Conservation (phyloP, 2,113 vertebrate genomes). For the Syngnathus scovelli region DNA sequence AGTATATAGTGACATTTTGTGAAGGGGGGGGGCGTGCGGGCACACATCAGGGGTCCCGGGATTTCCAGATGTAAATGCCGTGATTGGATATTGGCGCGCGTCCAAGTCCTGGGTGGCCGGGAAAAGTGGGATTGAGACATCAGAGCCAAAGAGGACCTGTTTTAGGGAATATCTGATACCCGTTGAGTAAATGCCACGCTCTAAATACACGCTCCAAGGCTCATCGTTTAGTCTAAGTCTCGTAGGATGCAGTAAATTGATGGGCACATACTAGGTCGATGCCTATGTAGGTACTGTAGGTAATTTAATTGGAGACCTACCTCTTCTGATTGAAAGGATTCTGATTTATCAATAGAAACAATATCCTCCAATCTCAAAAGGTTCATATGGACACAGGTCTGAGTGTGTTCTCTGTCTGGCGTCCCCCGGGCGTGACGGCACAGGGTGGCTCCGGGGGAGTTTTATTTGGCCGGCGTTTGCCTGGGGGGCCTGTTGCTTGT, state of each 20-base stretch:
- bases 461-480: constrained; percentile 60
- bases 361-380: constrained; percentile 13
- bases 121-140: not conserved
- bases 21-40: not conserved
- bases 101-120: not conserved
- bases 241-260: not conserved
- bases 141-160: not conserved
- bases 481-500: constrained; percentile 61
- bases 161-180: not conserved
- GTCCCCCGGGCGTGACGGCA: constrained; percentile 8
- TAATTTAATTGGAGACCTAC: not conserved
- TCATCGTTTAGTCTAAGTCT: not conserved
- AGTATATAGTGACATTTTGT: not conserved
- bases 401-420: constrained; percentile 30
- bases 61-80: not conserved
- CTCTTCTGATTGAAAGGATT: constrained; percentile 1
- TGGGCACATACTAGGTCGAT: too few species aligned
- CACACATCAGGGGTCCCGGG: not conserved
- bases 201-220: not conserved
- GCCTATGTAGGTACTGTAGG: not conserved
- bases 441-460: too few species aligned
- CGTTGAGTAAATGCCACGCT: not conserved
- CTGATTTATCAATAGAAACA: constrained; percentile 6
- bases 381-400: constrained; percentile 26
- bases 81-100: constrained; percentile 5